Base-by-base conservation (phyloP, 2,888 invertebrate genomes). In the Dromius quadrimaculatus region DNA sequence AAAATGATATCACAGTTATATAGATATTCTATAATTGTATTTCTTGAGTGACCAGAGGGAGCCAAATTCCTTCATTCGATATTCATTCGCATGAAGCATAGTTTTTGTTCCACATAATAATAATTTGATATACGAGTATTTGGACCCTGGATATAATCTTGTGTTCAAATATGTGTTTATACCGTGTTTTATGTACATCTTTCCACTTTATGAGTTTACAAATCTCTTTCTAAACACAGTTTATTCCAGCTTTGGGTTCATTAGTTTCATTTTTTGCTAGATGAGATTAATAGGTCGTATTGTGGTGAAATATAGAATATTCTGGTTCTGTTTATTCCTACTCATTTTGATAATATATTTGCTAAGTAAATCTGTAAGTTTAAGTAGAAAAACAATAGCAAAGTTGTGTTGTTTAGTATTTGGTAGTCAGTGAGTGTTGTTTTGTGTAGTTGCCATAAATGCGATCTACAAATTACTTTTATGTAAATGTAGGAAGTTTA, bases 391-490 rank as follows among this genome's bases (percentile, higher is more conserved):
- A 54, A 54, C 50, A 54, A 54, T 54, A 15, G 28, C 50, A 54
- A 28, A 54, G 50, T 43, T 43, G 28, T 15, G 63, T 63, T 43
- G 63, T 63, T 41, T 43, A 32, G 41, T 23, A 45, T 43, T 22
- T 13, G 45, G 15, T 22, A 28, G 59, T 59, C 63, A 11, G 41
- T 45, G 63, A 28, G 45, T 43, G 45, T 34, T 36, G 59, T 32
- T 63, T 28, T 63, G 41, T 63, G 63, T 45, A 63, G 45, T 63
- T 41, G 63, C 45, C 63, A 63, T 63, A 63, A 63, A 63, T 63
- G 41, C 19, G 63, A 63, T 45, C 63, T 63, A 63, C 63, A 63
- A 63, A 63, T 63, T 63, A 63, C 63, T 63, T 63, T 63, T 63
- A 63, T 63, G 63, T 63, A 63, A 63, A 63, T 63, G 63, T 45